These are phyloP conservation scores for Bombus soroeensis DNA, from an alignment of 1,140 invertebrate species.

Conservation along the genomic window DNA sequence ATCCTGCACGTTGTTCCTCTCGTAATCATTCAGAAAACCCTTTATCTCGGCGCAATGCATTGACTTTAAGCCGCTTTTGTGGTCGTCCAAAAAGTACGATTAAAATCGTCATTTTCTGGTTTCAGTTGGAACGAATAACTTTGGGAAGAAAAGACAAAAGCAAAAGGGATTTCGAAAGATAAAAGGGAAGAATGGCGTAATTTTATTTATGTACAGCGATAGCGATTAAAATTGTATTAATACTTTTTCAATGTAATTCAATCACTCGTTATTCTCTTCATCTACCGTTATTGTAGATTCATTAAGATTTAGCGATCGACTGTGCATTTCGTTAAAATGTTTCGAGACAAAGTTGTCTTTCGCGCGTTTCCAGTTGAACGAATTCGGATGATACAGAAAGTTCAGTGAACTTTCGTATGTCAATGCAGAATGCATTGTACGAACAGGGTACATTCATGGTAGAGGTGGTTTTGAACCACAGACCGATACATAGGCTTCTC, in stretches of 20 bases:
- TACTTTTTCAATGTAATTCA: neutral
- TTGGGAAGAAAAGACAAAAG: too few species aligned
- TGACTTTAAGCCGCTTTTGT: neutral
- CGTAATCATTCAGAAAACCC: neutral
- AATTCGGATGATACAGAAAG: neutral
- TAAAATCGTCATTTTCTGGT: neutral
- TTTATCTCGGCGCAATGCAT: neutral
- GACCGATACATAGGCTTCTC: slow-evolving; percentile 38
- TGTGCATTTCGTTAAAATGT: neutral
- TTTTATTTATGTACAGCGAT: neutral
- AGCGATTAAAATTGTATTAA: neutral
- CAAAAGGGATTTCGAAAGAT: neutral
- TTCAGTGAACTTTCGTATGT: slow-evolving; percentile 12
- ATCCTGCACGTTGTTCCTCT: neutral
- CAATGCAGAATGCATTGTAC: slow-evolving; percentile 31
- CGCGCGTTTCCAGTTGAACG: neutral
- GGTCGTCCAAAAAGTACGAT: neutral
- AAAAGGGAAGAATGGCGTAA: neutral
- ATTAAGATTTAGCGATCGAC: too few species aligned
- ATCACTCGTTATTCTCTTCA: neutral
- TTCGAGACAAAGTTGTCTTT: neutral
- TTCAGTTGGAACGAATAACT: neutral
- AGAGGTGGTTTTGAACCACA: slow-evolving; percentile 26
- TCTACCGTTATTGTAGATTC: neutral
- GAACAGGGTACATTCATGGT: neutral